Evolutionary conservation across 2,113 vertebrate genomes (phyloP).

Genomic region (Syngnathus scovelli): DNA sequence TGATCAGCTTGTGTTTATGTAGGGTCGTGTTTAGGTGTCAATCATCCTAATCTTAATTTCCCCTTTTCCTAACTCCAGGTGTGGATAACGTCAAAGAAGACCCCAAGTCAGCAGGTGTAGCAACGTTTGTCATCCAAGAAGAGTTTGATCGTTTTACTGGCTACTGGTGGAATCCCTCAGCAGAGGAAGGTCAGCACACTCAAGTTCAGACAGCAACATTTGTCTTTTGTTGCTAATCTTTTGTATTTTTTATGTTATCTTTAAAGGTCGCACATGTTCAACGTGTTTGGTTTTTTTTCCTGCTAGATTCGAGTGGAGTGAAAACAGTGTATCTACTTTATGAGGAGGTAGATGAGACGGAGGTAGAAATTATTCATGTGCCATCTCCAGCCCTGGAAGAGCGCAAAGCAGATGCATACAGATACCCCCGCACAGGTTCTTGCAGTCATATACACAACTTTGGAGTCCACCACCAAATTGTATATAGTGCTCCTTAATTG

Average conservation of each 20-base stretch:
- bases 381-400: conserved; percentile 92
- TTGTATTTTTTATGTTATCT: neutral
- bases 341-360: conserved; percentile 93
- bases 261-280: neutral
- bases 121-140: conserved; percentile 97
- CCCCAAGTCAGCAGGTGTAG: conserved; percentile 90
- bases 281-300: neutral
- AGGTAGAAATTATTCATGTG: conserved; percentile 94
- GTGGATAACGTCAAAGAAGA: conserved; percentile 87
- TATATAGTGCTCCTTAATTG: neutral
- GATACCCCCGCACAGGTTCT: conserved; percentile 91
- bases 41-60: neutral
- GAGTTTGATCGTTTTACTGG: conserved; percentile 97
- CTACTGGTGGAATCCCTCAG: conserved; percentile 93
- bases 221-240: neutral
- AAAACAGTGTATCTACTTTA: conserved; percentile 84
- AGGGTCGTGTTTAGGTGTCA: too few species aligned
- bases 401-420: conserved; percentile 90
- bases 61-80: conserved; percentile 62
- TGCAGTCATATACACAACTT: neutral
- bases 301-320: conserved; percentile 73
- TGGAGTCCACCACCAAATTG: neutral
- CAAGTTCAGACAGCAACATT: neutral
- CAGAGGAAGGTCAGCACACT: conserved; percentile 76
- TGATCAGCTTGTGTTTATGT: too few species aligned